Conservation (phyloP, 2,888 invertebrate species). For the Physocephala rufipes region DNA sequence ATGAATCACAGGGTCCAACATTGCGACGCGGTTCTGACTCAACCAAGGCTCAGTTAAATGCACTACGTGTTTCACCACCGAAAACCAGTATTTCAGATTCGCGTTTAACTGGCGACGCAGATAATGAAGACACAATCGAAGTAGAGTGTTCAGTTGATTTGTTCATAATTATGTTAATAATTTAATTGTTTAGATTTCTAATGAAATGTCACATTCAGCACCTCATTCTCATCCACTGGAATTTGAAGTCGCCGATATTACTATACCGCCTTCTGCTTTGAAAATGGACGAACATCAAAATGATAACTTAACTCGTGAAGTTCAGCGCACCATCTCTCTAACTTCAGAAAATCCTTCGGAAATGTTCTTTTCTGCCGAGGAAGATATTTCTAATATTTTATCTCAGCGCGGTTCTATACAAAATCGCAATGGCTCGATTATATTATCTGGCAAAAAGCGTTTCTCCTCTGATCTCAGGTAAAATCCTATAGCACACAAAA, state of each 20-base stretch:
- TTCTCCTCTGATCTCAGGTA: conserved; percentile 66
- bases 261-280: conserved; percentile 10
- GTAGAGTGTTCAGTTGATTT: conserved; percentile 45
- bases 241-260: conserved; percentile 65
- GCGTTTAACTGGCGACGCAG: conserved; percentile 80
- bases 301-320: conserved; percentile 61
- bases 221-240: conserved; percentile 65
- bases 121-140: conserved; percentile 68
- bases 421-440: conserved; percentile 61
- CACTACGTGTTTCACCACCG: conserved; percentile 70
- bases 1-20: conserved; percentile 67
- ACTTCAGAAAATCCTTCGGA: conserved; percentile 92
- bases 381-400: conserved; percentile 73
- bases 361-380: conserved; percentile 92
- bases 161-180: background rate
- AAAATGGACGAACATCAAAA: conserved; percentile 47
- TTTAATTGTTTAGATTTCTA: conserved; percentile 57
- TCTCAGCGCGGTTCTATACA: conserved; percentile 61
- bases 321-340: conserved; percentile 84
- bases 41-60: conserved; percentile 51
- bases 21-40: conserved; percentile 69
- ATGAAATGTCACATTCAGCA: conserved; percentile 66
- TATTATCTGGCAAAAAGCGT: conserved; percentile 64
- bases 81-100: conserved; percentile 90
- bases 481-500: background rate